Evolutionary conservation across 2,888 invertebrate genomes (phyloP), one percentile per base, ranked within the genome.

Genomic region (Brenthis hecate): DNA sequence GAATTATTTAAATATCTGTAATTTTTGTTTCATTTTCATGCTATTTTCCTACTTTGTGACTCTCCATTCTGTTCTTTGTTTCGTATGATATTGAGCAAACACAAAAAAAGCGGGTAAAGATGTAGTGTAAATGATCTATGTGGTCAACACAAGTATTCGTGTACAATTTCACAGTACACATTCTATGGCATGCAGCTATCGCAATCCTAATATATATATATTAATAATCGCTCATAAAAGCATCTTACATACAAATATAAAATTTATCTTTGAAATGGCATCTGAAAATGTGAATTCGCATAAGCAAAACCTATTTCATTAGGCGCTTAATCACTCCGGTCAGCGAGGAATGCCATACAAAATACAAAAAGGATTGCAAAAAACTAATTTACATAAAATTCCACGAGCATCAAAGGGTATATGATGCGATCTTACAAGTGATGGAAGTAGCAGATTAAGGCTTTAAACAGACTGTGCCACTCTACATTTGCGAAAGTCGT

Each of bases 371-470:
- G 56, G 70, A 54, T 58, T 73, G 68, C 72, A 81, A 81, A 81
- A 81, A 81, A 73, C 76, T 75, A 85, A 88, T 89, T 88, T 89
- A 85, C 88, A 88, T 89, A 86, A 89, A 87, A 89, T 85, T 84
- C 85, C 81, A 82, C 82, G 78, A 78, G 76, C 74, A 77, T 78
- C 79, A 60, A 72, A 74, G 74, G 74, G 68, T 60, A 69, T 70
- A 71, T 56, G 62, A 71, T 64, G 60, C 66, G 70, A 68, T 73
- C 74, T 69, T 71, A 72, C 66, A 71, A 66, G 68, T 65, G 60
- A 67, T 69, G 67, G 76, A 79, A 77, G 81, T 80, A 82, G 80
- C 80, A 79, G 79, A 78, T 80, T 82, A 82, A 75, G 68, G 70
- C 28, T 74, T 74, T 77, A 51, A 36, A 43, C 53, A 53, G 53